phyloP scores from a whole-genome alignment of 2,113 vertebrate species.

The Megaceryle torquata region DNA sequence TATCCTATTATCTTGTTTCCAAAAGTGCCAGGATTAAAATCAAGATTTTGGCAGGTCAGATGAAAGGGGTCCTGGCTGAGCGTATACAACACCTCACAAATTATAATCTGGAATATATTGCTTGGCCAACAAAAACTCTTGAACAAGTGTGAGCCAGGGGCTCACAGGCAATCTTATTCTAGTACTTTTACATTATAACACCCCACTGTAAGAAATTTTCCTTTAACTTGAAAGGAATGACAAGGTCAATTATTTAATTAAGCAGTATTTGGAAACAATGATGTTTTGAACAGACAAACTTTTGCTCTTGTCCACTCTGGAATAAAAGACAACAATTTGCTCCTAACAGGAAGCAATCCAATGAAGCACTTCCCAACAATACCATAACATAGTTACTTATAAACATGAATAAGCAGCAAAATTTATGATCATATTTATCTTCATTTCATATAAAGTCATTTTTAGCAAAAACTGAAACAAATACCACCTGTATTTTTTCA shows the following conservation, averaged over 20 bases:
- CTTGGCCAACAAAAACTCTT: neutral
- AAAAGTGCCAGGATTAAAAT: neutral
- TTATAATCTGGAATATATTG: neutral
- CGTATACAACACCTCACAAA: neutral
- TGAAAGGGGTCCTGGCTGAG: neutral
- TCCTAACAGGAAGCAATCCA: neutral
- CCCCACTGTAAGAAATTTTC: neutral
- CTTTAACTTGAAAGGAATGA: neutral
- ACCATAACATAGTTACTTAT: neutral
- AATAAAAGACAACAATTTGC: neutral
- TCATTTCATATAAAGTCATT: neutral
- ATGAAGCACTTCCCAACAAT: neutral
- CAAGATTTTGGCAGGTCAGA: neutral
- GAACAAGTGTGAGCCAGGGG: neutral
- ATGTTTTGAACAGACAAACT: accelerated
- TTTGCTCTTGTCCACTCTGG: neutral
- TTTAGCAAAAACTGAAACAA: neutral
- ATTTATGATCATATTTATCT: neutral
- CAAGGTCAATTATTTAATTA: neutral
- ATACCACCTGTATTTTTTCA: neutral
- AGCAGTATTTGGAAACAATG: neutral
- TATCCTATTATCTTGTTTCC: neutral
- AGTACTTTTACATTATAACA: neutral
- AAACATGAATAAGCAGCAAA: neutral
- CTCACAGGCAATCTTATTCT: neutral